Percentiles rank a stretch among this genome's conserved stretches.
These are phyloP conservation scores for Chelon auratus DNA, from an alignment of 2,797 vertebrate species.

Conservation along the genomic window DNA sequence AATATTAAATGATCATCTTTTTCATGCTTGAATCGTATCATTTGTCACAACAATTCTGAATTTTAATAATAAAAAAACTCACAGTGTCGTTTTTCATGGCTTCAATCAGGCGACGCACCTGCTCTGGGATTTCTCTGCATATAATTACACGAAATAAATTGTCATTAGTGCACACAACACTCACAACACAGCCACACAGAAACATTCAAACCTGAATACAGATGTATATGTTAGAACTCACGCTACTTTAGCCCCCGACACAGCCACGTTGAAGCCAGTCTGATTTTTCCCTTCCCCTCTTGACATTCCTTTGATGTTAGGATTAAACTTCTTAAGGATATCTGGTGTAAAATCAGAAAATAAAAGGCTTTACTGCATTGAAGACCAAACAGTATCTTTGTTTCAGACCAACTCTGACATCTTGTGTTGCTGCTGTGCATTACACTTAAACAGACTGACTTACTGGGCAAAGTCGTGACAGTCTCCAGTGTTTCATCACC, in stretches of 20 bases:
- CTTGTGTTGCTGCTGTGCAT: conserved; percentile 49
- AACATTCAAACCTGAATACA: not conserved
- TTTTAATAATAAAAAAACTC: conserved; percentile 66
- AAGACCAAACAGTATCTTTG: not conserved
- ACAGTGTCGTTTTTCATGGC: conserved; percentile 86
- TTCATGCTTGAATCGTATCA: not conserved
- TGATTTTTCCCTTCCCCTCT: conserved; percentile 72
- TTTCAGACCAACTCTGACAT: conserved; percentile 40
- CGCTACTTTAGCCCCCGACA: conserved; percentile 85
- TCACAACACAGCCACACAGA: not conserved
- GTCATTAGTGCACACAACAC: conserved; percentile 5
- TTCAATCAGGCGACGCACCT: conserved; percentile 84
- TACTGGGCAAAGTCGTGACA: conserved; percentile 93
- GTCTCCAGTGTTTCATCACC: conserved; percentile 88
- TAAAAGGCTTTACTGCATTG: not conserved
- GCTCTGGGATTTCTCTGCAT: conserved; percentile 87
- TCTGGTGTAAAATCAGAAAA: conserved; percentile 79
- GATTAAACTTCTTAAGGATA: conserved; percentile 94
- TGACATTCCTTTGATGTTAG: conserved; percentile 89
- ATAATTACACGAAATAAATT: conserved; percentile 31
- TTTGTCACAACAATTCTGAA: not conserved
- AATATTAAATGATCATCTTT: not conserved
- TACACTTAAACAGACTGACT: conserved; percentile 66
- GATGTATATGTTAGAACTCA: conserved; percentile 73
- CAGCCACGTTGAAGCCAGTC: conserved; percentile 89